Evolutionary conservation across 2,113 vertebrate species (phyloP).

Genomic region (Vombatus ursinus): DNA sequence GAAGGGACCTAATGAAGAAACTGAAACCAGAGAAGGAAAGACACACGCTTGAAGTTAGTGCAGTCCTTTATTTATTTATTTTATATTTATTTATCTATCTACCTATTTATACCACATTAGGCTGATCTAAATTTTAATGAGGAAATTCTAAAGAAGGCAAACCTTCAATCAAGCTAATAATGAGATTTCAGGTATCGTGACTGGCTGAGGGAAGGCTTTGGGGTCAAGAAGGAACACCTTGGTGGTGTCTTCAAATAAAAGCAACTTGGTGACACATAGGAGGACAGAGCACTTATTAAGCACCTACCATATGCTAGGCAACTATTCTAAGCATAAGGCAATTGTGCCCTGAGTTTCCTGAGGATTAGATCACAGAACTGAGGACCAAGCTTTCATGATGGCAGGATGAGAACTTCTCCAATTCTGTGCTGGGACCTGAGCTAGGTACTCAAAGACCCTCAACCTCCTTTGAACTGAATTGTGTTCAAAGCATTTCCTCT

Average conservation of each 20-base stretch:
- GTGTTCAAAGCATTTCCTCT: conserved; percentile 53
- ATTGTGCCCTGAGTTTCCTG: background rate
- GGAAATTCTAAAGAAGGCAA: background rate
- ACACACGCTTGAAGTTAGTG: background rate
- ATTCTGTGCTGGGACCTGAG: background rate
- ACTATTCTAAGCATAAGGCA: background rate
- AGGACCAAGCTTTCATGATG: background rate
- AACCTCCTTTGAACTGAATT: background rate
- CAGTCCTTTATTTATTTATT: background rate
- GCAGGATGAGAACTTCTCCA: background rate
- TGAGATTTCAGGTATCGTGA: background rate
- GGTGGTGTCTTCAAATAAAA: background rate
- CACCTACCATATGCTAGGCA: conserved; percentile 27
- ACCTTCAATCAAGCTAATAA: background rate
- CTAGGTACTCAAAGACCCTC: background rate
- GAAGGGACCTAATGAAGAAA: background rate
- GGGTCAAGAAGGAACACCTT: background rate
- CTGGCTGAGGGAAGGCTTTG: background rate
- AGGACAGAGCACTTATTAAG: conserved; percentile 21
- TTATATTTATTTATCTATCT: too few relatives aligned
- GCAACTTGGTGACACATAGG: background rate
- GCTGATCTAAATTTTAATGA: background rate
- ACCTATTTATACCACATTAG: background rate
- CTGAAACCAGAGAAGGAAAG: conserved; percentile 8
- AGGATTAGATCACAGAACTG: background rate